Base-by-base conservation (phyloP, 2,888 invertebrate genomes). In the Endotricha flammealis region DNA sequence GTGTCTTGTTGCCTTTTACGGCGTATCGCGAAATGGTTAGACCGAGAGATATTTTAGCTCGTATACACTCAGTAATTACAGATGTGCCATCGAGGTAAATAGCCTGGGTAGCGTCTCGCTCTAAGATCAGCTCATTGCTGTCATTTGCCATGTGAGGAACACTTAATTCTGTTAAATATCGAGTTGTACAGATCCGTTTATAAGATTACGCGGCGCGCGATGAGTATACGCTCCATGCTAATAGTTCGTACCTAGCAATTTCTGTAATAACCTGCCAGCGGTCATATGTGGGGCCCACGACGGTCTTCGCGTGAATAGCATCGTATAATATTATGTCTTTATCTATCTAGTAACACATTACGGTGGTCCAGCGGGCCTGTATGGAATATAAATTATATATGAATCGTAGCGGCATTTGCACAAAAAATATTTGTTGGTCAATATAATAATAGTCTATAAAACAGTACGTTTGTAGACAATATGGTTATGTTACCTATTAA, bases 11-110 rank as follows among this genome's bases (percentile, higher is more conserved):
- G 61, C 64, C 52, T 53, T 69, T 70, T 73, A 67, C 47, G 70
- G 37, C 47, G 25, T 42, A 58, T 42, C 50, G 41, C 42, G 57
- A 52, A 66, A 61, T 53, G 67, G 69, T 69, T 69, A 68, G 72
- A 64, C 65, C 71, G 55, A 63, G 64, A 69, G 67, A 71, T 76
- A 76, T 75, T 78, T 81, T 69, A 77, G 73, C 64, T 64, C 62
- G 66, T 74, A 66, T 70, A 71, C 64, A 64, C 64, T 65, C 68
- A 73, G 73, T 83, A 82, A 82, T 85, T 85, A 85, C 77, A 67
- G 76, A 76, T 74, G 75, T 72, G 72, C 67, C 62, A 67, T 70
- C 63, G 74, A 72, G 76, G 75, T 78, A 80, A 80, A 80, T 76
- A 79, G 73, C 75, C 74, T 64, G 46, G 42, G 51, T 50, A 50